Evolutionary conservation across 2,888 invertebrate species (phyloP).

Genomic region (Cephus nigrinus): DNA sequence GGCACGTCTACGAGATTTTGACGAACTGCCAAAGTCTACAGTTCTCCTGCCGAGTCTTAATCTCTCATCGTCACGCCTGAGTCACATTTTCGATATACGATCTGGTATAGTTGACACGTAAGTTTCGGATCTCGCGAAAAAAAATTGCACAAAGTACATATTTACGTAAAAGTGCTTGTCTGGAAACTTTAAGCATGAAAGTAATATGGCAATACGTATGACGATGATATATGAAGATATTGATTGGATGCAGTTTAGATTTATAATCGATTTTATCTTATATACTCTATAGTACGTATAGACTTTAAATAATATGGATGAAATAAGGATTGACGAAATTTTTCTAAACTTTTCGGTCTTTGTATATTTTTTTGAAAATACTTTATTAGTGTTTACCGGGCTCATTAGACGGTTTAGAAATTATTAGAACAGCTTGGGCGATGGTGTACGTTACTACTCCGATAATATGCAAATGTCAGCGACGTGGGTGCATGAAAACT

Average conservation of each 20-base stretch:
- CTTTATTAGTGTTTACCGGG: neutral
- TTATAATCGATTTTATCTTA: neutral
- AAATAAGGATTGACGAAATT: neutral
- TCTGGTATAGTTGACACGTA: neutral
- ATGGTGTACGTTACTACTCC: neutral
- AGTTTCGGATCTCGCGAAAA: neutral
- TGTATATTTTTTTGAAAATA: neutral
- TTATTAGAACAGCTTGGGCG: neutral
- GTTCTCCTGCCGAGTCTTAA: slow-evolving; percentile 15
- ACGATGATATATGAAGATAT: neutral
- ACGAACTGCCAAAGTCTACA: slow-evolving; percentile 33
- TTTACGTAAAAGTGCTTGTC: neutral
- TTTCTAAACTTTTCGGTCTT: no score
- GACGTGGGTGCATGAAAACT: neutral
- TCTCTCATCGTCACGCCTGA: slow-evolving; percentile 14
- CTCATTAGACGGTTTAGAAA: neutral
- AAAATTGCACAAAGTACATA: neutral
- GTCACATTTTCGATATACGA: neutral
- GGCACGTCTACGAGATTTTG: slow-evolving; percentile 32
- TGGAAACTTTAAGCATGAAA: neutral
- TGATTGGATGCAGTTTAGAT: neutral
- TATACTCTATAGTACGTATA: neutral
- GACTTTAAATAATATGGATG: neutral
- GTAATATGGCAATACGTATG: neutral
- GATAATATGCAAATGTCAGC: neutral